phyloP scores from a whole-genome alignment of 2,888 invertebrate species.

The Marronus borbonicus region DNA sequence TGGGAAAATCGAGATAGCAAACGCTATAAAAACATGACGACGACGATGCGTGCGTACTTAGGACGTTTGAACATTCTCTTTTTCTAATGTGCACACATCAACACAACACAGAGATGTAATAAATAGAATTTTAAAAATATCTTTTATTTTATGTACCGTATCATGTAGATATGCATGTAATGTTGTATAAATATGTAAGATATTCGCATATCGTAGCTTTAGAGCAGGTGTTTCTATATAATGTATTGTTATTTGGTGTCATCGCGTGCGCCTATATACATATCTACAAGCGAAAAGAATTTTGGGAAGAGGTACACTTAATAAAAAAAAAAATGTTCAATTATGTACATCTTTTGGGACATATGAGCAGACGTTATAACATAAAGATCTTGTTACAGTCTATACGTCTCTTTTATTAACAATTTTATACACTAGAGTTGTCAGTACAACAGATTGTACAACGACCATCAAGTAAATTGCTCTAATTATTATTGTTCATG shows the following conservation, averaged over 20 bases:
- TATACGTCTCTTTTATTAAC: no score
- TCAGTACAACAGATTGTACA: no score
- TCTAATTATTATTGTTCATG: no score
- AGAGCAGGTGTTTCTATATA: constrained; percentile 10
- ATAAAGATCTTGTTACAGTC: no score
- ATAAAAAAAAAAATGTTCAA: no score
- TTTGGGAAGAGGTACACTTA: no score
- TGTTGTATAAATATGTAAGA: constrained; percentile 4
- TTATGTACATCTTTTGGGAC: no score
- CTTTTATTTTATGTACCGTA: constrained; percentile 37
- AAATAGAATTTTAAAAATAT: constrained; percentile 44
- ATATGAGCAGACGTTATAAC: no score
- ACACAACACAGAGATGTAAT: constrained; percentile 21
- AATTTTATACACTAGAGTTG: no score
- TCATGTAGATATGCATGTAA: constrained; percentile 23
- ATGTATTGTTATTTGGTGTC: not conserved
- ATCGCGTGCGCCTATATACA: no score
- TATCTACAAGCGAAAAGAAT: no score
- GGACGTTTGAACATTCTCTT: constrained; percentile 10
- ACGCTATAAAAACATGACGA: constrained; percentile 6
- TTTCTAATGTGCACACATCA: constrained; percentile 27
- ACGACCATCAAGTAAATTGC: no score
- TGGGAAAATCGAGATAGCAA: not conserved
- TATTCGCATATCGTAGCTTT: constrained; percentile 23
- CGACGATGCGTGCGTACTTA: not conserved